These are phyloP conservation scores for Lerista edwardsae DNA, from an alignment of 2,797 vertebrate genomes.

Conservation along the genomic window DNA sequence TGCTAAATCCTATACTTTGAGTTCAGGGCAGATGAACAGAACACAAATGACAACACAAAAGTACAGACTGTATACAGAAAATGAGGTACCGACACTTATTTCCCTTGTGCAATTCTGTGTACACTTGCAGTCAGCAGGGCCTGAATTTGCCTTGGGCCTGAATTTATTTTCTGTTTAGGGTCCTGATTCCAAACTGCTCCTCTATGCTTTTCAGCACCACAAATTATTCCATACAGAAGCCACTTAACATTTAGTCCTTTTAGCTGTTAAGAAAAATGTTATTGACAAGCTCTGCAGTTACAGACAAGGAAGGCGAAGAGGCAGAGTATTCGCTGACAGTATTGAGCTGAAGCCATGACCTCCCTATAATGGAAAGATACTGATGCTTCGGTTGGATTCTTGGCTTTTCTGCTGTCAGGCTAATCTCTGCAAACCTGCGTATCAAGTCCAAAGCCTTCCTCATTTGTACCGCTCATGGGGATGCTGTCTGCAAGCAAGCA, in stretches of 20 bases:
- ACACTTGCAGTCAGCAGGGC: not conserved
- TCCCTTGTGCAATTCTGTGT: too few species aligned
- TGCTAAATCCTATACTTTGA: not conserved
- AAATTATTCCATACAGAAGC: not conserved
- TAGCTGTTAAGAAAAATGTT: not conserved
- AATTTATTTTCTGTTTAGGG: not conserved
- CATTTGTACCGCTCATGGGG: not conserved
- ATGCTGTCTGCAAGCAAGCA: not conserved
- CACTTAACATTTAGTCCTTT: not conserved
- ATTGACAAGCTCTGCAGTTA: not conserved
- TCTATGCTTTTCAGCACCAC: not conserved
- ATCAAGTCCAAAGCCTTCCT: not conserved
- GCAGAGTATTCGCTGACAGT: not conserved
- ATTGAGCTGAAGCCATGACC: not conserved
- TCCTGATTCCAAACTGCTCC: not conserved
- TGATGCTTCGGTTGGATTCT: not conserved
- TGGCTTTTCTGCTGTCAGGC: not conserved
- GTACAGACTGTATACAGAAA: not conserved
- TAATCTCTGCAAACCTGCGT: not conserved
- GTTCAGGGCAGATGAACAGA: not conserved
- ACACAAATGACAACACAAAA: not conserved
- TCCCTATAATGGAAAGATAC: not conserved
- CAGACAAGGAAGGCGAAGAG: not conserved
- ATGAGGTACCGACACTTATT: not conserved
- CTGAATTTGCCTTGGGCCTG: too few species aligned